Base-by-base conservation (phyloP, 2,888 invertebrate species). In the Aleiodes alternator region DNA sequence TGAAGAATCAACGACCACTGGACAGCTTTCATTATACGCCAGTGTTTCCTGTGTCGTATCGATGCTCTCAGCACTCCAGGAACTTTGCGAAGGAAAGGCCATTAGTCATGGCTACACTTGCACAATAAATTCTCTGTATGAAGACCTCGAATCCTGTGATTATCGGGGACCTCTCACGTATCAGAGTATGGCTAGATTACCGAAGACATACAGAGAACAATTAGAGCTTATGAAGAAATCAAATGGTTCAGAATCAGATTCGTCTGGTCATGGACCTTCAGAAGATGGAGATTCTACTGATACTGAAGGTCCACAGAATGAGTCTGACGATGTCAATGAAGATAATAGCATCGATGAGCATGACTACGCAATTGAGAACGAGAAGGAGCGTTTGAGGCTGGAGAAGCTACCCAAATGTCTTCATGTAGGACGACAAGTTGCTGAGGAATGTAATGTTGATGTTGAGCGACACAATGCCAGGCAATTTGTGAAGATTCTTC, bases 1-100 rank as follows among this genome's bases (percentile, higher is more conserved):
- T 87, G 96, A 97, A 90, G 97, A 98, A 90, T 96, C 96, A 76
- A 95, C 96, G n/a, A 93, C 94, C 80, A 95, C 95, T 79, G 94
- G 95, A 80, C 93, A 95, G 14, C 92, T 93, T 77, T 93, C 95
- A 5, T 91, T 96, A n/a, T 92, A 94, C 68, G 94, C 95, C 0
- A 95, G 96, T 80, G 95, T 96, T 0, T 95, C 96, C 82, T 96
- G 96, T 83, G 94, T 96, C 70, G 95, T 96, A 5, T 94, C 96
- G 0, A 91, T 98, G 79, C 90, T 98, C 38, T 94, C 95, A 50
- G 95, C 97, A 3, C 90, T 98, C 48, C 96, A 97, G 87, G 94
- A 95, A 75, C 90, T 98, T 1, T 95, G 96, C 86, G 90, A 91
- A 78, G 95, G 96, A 0, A 94, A 95, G 73, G 93, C 94, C 7